These are phyloP conservation scores for Gymnothorax reevesii DNA, from an alignment of 2,797 vertebrate species.

Conservation along the genomic window DNA sequence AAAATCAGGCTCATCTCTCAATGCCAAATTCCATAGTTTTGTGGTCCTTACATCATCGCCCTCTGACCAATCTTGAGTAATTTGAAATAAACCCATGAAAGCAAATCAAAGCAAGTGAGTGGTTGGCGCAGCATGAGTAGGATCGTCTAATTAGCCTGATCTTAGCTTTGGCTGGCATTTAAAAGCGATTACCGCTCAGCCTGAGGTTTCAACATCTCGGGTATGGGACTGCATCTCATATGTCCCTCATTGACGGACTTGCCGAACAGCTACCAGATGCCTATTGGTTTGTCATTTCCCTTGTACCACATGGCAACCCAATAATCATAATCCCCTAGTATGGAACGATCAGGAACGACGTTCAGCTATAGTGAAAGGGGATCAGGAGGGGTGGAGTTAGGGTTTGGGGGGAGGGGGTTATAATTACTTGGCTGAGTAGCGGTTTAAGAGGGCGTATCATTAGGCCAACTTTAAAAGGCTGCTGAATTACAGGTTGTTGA, in stretches of 20 bases:
- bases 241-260: slow-evolving; percentile 59
- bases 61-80: not conserved
- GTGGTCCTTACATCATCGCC: not conserved
- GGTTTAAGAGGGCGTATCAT: not conserved
- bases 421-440: slow-evolving; percentile 30
- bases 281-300: slow-evolving; percentile 61
- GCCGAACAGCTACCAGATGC: slow-evolving; percentile 84
- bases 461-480: slow-evolving; percentile 28
- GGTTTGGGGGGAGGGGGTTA: not conserved
- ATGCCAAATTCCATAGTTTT: not conserved
- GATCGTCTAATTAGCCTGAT: not conserved
- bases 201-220: not conserved
- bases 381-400: not conserved
- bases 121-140: not conserved
- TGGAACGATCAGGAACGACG: slow-evolving; percentile 37
- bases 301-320: slow-evolving; percentile 67
- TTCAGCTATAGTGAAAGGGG: not conserved
- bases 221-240: slow-evolving; percentile 51
- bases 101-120: not conserved
- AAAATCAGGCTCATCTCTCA: not conserved
- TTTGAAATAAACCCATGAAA: not conserved
- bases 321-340: slow-evolving; percentile 45
- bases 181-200: not conserved
- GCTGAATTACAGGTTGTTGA: slow-evolving; percentile 10
- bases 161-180: not conserved